phyloP scores from a whole-genome alignment of 2,113 vertebrate genomes.

The Corythaeola cristata region DNA sequence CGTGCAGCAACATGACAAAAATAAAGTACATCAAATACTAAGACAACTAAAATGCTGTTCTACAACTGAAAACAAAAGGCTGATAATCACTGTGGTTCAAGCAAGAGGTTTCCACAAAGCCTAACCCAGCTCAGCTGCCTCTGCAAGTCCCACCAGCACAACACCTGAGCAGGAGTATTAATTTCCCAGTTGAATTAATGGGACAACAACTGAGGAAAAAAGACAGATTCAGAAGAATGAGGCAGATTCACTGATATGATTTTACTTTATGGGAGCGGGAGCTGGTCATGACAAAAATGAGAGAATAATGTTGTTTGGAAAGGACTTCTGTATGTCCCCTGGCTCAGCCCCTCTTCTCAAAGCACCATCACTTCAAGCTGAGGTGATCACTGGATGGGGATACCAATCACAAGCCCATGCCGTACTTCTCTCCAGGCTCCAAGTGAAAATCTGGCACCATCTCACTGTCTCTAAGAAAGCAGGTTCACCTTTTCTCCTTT shows the following conservation, averaged over 20 bases:
- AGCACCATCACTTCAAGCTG: fast-evolving
- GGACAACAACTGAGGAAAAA: not conserved
- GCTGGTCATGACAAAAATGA: not conserved
- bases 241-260: not conserved
- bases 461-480: not conserved
- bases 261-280: not conserved
- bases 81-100: not conserved
- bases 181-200: not conserved
- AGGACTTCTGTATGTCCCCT: not conserved
- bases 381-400: not conserved
- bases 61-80: not conserved
- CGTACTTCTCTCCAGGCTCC: not conserved
- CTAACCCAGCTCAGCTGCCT: not conserved
- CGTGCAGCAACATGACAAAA: not conserved
- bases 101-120: not conserved
- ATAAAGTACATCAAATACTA: not conserved
- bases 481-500: not conserved
- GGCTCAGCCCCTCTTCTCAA: not conserved
- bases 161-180: not conserved
- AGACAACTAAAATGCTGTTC: not conserved
- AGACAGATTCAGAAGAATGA: not conserved
- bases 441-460: not conserved
- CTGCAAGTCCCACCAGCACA: not conserved
- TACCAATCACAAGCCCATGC: fast-evolving
- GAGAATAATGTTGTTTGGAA: not conserved